Evolutionary conservation across 2,113 vertebrate genomes (phyloP).

Genomic region (Lipophrys pholis): DNA sequence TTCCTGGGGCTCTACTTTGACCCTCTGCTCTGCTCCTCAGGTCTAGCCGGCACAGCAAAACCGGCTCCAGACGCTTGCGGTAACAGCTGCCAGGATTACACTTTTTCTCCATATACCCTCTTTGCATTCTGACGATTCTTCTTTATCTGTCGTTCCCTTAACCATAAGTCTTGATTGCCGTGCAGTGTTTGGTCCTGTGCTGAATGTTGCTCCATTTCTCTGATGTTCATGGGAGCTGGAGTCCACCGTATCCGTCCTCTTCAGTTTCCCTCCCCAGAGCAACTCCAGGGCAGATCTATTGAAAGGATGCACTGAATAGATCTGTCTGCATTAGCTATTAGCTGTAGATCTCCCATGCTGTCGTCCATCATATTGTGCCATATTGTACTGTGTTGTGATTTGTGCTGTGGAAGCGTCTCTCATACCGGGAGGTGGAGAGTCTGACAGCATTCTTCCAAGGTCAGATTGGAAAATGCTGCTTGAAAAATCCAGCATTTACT

Average conservation of each 20-base stretch:
- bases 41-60: slow-evolving; percentile 82
- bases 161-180: slow-evolving; percentile 66
- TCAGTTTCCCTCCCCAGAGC: slow-evolving; percentile 23
- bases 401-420: slow-evolving; percentile 50
- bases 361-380: slow-evolving; percentile 54
- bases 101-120: slow-evolving; percentile 41
- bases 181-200: slow-evolving; percentile 69
- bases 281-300: slow-evolving; percentile 71
- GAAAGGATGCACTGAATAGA: slow-evolving; percentile 62
- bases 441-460: slow-evolving; percentile 56
- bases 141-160: slow-evolving; percentile 39
- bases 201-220: slow-evolving; percentile 59
- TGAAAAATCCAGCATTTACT: slow-evolving; percentile 61
- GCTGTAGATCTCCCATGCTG: slow-evolving; percentile 39
- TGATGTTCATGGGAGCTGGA: slow-evolving; percentile 38
- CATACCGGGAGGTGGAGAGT: slow-evolving; percentile 29
- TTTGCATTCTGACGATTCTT: slow-evolving; percentile 47
- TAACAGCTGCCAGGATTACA: slow-evolving; percentile 79
- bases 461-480: slow-evolving; percentile 57
- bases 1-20: slow-evolving; percentile 62
- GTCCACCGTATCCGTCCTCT: slow-evolving; percentile 33
- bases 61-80: slow-evolving; percentile 81
- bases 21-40: slow-evolving; percentile 81
- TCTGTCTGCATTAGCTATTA: slow-evolving; percentile 45
- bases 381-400: slow-evolving; percentile 62